These are phyloP conservation scores for Psophia crepitans DNA, from an alignment of 2,113 vertebrate species.

Conservation along the genomic window DNA sequence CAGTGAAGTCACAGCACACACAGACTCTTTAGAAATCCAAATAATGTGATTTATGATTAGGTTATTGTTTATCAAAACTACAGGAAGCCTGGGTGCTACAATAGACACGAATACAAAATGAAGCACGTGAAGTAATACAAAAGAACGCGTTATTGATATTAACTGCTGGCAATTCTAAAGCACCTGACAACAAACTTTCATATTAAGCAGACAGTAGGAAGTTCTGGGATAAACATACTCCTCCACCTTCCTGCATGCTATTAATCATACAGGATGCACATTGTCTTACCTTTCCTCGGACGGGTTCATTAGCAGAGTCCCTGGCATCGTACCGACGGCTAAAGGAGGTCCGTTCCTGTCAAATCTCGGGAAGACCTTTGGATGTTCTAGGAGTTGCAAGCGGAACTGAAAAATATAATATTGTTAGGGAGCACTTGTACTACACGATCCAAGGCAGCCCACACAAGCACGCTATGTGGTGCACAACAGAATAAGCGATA, in stretches of 20 bases:
- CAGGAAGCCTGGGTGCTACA: conserved; percentile 21
- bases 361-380: conserved; percentile 34
- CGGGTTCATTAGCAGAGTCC: conserved; percentile 52
- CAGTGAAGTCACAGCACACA: not conserved
- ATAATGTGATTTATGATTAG: not conserved
- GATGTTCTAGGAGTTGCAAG: conserved; percentile 17
- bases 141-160: not conserved
- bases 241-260: conserved; percentile 33
- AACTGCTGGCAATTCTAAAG: not conserved
- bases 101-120: not conserved
- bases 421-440: not conserved
- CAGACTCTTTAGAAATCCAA: not conserved
- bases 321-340: conserved; percentile 48
- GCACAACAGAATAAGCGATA: not conserved
- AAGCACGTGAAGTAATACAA: not conserved
- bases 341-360: conserved; percentile 65
- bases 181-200: not conserved
- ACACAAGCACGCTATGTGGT: rapidly evolving
- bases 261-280: conserved; percentile 41
- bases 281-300: conserved; percentile 70
- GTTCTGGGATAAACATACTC: conserved; percentile 2
- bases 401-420: conserved; percentile 45
- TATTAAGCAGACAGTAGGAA: conserved; percentile 2
- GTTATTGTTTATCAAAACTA: conserved; percentile 2
- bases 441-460: rapidly evolving